A percentile compares a stretch with the other conserved stretches of the same genome.
These are phyloP conservation scores for Actinemys pallida DNA, from an alignment of 2,113 vertebrate species.

Conservation along the genomic window DNA sequence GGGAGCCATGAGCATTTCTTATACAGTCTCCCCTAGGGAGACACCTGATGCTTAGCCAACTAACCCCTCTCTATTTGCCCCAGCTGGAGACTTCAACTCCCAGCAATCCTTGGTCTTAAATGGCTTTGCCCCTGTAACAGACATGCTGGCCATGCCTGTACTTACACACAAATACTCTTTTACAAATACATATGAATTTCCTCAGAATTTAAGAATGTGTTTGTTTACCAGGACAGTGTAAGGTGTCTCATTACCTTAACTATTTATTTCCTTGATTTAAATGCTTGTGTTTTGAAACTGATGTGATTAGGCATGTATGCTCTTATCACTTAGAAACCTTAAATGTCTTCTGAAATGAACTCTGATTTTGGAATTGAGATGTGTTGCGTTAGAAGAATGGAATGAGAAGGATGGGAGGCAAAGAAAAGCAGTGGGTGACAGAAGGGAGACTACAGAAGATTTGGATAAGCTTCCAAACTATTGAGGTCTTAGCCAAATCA, in stretches of 20 bases:
- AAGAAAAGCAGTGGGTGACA: background rate
- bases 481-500: background rate
- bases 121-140: no score
- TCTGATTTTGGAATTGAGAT: background rate
- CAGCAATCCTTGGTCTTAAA: no score
- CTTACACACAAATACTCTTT: background rate
- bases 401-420: background rate
- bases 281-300: background rate
- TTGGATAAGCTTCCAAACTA: background rate
- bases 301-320: background rate
- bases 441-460: background rate
- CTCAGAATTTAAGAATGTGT: rapidly evolving
- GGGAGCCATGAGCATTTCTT: no score
- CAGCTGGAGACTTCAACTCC: no score
- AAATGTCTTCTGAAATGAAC: background rate
- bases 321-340: background rate
- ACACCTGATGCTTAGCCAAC: no score
- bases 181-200: background rate
- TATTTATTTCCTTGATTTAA: background rate
- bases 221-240: background rate
- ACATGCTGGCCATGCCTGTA: background rate
- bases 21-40: no score
- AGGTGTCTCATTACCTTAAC: background rate
- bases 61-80: no score
- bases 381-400: background rate